Percentiles rank a stretch among this genome's conserved stretches.
Conservation (phyloP, 2,797 vertebrate genomes). For the Takifugu rubripes region DNA sequence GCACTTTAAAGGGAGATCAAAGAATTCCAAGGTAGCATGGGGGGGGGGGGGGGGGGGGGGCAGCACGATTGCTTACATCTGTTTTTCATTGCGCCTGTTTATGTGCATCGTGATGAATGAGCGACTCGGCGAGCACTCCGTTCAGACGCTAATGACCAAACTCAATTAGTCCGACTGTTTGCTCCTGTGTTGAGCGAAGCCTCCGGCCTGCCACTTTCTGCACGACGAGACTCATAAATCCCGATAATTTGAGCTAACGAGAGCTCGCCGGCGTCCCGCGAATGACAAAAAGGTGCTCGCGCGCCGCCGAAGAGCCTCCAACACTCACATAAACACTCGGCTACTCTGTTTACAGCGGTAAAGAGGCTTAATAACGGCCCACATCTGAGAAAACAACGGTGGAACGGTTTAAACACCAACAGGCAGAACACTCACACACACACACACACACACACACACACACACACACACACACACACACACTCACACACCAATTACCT, state of each 20-base stretch:
- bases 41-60: too few species aligned
- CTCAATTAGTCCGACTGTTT: conserved; percentile 52
- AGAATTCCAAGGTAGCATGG: conserved; percentile 2
- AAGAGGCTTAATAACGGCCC: conserved; percentile 46
- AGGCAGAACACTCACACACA: conserved; percentile 44
- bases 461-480: conserved; percentile 4
- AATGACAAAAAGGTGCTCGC: conserved; percentile 57
- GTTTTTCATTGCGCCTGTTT: conserved; percentile 10
- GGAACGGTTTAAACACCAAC: conserved; percentile 52
- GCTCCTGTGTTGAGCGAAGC: conserved; percentile 21
- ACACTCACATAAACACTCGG: conserved; percentile 5
- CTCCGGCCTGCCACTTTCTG: conserved; percentile 43
- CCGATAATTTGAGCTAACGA: conserved; percentile 67
- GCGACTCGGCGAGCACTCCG: conserved; percentile 44
- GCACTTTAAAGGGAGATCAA: neutral
- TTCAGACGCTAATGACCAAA: conserved; percentile 65
- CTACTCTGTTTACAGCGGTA: conserved; percentile 40
- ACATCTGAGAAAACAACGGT: conserved; percentile 61
- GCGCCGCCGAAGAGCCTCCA: conserved; percentile 16
- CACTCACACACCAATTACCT: conserved; percentile 15
- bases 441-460: conserved; percentile 14
- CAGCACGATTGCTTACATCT: conserved; percentile 2
- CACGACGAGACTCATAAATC: conserved; percentile 62
- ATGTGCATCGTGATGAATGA: conserved; percentile 46
- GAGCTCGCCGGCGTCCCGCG: conserved; percentile 42